A percentile compares a stretch with the other conserved stretches of the same genome.
These are phyloP conservation scores for Platynereis dumerilii DNA, from an alignment of 2,888 invertebrate species.

Conservation along the genomic window DNA sequence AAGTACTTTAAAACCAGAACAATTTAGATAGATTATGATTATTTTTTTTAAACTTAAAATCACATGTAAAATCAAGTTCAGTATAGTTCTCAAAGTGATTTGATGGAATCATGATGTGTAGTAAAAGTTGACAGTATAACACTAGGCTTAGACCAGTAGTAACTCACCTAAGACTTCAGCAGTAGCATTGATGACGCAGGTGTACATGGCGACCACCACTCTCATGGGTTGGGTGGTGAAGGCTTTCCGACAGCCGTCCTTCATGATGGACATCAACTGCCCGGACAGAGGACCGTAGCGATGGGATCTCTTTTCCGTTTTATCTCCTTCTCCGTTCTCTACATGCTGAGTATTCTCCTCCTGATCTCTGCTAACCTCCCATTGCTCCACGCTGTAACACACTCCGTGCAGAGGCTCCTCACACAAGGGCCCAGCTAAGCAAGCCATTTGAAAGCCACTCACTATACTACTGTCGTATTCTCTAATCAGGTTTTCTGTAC, in stretches of 20 bases:
- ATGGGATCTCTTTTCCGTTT: not conserved
- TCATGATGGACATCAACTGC: constrained; percentile 88
- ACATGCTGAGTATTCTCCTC: not conserved
- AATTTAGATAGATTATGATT: not conserved
- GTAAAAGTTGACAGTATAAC: too few relatives aligned
- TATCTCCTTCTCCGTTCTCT: constrained; percentile 6
- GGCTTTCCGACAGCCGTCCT: constrained; percentile 85
- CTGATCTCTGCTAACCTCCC: constrained; percentile 64
- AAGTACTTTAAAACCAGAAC: not conserved
- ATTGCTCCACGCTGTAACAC: constrained; percentile 82
- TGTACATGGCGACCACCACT: constrained; percentile 94
- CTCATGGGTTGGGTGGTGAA: constrained; percentile 89
- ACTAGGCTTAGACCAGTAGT: too few relatives aligned
- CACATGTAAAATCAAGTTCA: too few relatives aligned
- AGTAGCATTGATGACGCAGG: constrained; percentile 81
- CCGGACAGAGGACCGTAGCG: constrained; percentile 69
- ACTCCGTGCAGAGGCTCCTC: constrained; percentile 97
- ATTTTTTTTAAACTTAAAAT: not conserved
- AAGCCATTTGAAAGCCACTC: constrained; percentile 70
- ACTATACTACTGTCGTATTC: constrained; percentile 69
- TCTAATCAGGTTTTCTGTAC: constrained; percentile 30
- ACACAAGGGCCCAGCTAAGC: constrained; percentile 90
- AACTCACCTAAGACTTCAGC: constrained; percentile 85
- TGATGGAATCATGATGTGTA: too few relatives aligned
- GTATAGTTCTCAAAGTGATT: too few relatives aligned